phyloP scores from a whole-genome alignment of 35 echinoderm and acorn worm species.

The Lytechinus variegatus region DNA sequence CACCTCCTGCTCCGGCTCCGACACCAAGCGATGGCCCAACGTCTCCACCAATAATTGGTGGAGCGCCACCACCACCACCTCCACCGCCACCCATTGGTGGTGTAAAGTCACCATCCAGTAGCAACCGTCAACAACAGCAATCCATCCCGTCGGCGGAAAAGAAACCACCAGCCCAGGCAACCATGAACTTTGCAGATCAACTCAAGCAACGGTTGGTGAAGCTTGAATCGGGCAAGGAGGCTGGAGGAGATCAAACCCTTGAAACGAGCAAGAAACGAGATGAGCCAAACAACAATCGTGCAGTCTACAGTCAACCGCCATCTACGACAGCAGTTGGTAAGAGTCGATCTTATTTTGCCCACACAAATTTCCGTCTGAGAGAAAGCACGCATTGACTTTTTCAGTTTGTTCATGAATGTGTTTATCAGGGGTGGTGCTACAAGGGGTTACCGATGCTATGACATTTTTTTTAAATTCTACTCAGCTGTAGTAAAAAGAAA shows the following conservation, averaged over 20 bases:
- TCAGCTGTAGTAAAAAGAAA: too few relatives aligned
- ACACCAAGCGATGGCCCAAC: not conserved
- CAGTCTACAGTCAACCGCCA: not conserved
- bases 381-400: too few relatives aligned
- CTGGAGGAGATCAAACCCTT: not conserved
- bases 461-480: too few relatives aligned
- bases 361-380: too few relatives aligned
- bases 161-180: slow-evolving; percentile 71
- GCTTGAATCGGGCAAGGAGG: not conserved
- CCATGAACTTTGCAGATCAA: slow-evolving; percentile 53
- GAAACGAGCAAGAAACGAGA: not conserved
- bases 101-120: not conserved
- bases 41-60: not conserved
- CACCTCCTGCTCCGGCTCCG: slow-evolving; percentile 57
- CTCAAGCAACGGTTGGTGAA: slow-evolving; percentile 32
- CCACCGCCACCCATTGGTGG: slow-evolving; percentile 52
- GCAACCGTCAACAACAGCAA: slow-evolving; percentile 38
- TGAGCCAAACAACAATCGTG: not conserved
- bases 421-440: too few relatives aligned
- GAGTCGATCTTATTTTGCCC: not conserved
- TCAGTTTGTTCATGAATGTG: too few relatives aligned
- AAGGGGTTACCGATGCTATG: too few relatives aligned
- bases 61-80: slow-evolving; percentile 46
- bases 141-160: slow-evolving; percentile 26
- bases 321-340: not conserved